Evolutionary conservation across 2,888 invertebrate genomes (phyloP), one percentile per base, ranked within the genome.

Genomic region (Pachliopta kotzebuea): DNA sequence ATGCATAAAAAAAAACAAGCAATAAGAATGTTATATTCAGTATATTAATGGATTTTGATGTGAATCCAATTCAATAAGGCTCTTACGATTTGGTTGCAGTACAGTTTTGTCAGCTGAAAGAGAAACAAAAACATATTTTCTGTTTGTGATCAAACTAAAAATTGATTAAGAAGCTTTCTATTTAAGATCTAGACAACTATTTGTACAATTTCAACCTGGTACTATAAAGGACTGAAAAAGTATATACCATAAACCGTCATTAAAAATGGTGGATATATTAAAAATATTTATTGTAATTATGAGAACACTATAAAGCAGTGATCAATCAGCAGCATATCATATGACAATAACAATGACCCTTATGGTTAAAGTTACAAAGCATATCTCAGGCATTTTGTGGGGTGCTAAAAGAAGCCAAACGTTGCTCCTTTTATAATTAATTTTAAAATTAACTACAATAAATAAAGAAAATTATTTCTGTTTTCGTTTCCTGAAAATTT

Each of bases 101-200:
- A 90, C 83, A 88, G 84, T 86, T 90, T 89, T 82, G 88, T 79
- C 79, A 90, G 90, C 91, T 91, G 91, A 86, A 91, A 91, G 81
- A 86, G 80, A 86, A 83, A 79, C 73, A 75, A 76, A 45, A 76
- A 75, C 69, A 73, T 65, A 76, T 70, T 69, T 71, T 76, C 75
- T 75, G 70, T 71, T 49, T 70, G 74, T 66, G 63, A 69, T 69
- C 68, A 68, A 50, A 65, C 65, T 56, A 68, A 59, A 65, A 65
- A 54, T 20, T n/a, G 24, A 20, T 56, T 54, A 65, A 49, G 58
- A 63, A 58, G 37, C 37, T 58, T 54, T 55, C 55, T 61, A 54
- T 45, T 18, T 45, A 18, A 45, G 6, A 45, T n/a, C 45, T 45
- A 45, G 45, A n/a, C 45, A 6, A 45, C 26, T 45, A 49, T 60